Evolutionary conservation across 2,888 invertebrate species (phyloP).

Genomic region (Cryptosula pallasiana): DNA sequence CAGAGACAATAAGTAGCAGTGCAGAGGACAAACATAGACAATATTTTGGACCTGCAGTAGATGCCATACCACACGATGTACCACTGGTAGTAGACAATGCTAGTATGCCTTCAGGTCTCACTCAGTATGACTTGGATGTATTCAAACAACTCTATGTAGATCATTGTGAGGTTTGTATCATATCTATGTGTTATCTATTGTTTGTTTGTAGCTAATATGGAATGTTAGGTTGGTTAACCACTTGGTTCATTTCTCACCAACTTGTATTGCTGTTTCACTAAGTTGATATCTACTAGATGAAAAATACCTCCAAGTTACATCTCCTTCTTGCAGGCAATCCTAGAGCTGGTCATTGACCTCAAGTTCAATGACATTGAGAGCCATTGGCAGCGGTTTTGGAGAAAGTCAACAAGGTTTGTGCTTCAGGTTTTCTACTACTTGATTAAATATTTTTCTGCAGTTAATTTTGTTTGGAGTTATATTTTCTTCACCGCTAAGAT

Average conservation of each 20-base stretch:
- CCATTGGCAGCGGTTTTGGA: slow-evolving; percentile 87
- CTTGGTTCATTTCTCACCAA: too few species aligned
- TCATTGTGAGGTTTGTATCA: slow-evolving; percentile 68
- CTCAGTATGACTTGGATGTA: slow-evolving; percentile 70
- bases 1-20: too few species aligned
- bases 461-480: too few species aligned
- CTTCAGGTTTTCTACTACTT: too few species aligned
- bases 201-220: too few species aligned
- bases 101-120: slow-evolving; percentile 67
- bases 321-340: slow-evolving; percentile 63
- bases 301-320: too few species aligned
- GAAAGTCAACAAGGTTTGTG: slow-evolving; percentile 57
- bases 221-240: too few species aligned
- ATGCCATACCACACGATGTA: slow-evolving; percentile 76
- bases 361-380: slow-evolving; percentile 86
- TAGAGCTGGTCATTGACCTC: slow-evolving; percentile 82
- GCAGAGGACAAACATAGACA: too few species aligned
- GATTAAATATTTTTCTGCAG: too few species aligned
- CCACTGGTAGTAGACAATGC: slow-evolving; percentile 62
- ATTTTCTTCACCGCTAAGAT: too few species aligned
- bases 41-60: slow-evolving; percentile 74
- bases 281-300: too few species aligned
- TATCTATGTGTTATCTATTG: not conserved
- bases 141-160: slow-evolving; percentile 77
- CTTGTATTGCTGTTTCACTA: too few species aligned